These are phyloP conservation scores for Hippocampus mohnikei DNA, from an alignment of 2,113 vertebrate genomes.

Conservation along the genomic window DNA sequence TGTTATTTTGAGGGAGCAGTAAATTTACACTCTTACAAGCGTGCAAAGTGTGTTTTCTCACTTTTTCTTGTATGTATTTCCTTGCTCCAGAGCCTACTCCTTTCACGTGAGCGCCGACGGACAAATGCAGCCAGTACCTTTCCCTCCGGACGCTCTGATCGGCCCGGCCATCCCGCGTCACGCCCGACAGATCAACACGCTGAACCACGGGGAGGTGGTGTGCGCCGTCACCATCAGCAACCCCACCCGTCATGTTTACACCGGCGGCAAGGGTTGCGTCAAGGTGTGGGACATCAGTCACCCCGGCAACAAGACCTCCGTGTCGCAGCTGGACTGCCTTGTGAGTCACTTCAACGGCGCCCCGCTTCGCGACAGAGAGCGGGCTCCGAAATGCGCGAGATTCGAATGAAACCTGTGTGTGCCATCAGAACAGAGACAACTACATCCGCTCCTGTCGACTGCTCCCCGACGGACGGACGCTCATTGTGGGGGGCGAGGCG, in stretches of 20 bases:
- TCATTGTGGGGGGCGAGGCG: slow-evolving; percentile 92
- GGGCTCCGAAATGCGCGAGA: not conserved
- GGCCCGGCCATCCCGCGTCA: slow-evolving; percentile 91
- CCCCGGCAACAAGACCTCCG: slow-evolving; percentile 92
- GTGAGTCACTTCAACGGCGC: slow-evolving; percentile 66
- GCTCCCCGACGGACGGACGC: slow-evolving; percentile 89
- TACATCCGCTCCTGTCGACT: slow-evolving; percentile 98
- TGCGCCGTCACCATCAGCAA: slow-evolving; percentile 97
- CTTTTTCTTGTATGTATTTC: not conserved
- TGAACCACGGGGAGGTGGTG: slow-evolving; percentile 92
- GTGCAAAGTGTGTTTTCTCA: too few species aligned
- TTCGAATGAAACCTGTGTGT: slow-evolving; percentile 6
- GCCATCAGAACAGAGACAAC: slow-evolving; percentile 90
- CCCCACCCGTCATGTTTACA: slow-evolving; percentile 93
- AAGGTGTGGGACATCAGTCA: slow-evolving; percentile 99
- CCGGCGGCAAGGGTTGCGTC: slow-evolving; percentile 91
- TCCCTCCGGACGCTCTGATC: slow-evolving; percentile 90
- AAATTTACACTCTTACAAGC: too few species aligned
- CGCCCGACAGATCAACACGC: slow-evolving; percentile 92
- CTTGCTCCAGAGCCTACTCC: slow-evolving; percentile 82
- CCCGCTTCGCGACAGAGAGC: not conserved
- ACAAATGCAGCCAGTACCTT: slow-evolving; percentile 96
- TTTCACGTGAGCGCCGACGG: slow-evolving; percentile 93
- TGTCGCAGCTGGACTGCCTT: slow-evolving; percentile 94
- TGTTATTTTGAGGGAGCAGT: too few species aligned